These are phyloP conservation scores for Coelinius sp. DNA, from an alignment of 2,888 invertebrate genomes.

Conservation along the genomic window DNA sequence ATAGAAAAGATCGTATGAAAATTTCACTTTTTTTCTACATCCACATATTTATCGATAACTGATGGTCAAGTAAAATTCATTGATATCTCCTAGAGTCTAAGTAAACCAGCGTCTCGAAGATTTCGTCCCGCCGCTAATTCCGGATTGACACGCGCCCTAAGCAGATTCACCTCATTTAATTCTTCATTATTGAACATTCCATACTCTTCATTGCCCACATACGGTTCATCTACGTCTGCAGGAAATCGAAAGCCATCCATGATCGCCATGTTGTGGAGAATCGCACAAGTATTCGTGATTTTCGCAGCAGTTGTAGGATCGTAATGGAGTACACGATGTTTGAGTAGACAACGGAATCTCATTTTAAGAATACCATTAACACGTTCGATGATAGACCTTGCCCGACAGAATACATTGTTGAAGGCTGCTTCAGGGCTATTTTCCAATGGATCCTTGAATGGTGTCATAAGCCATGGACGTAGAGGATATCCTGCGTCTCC, in stretches of 20 bases:
- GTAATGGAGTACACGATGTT: conserved; percentile 31
- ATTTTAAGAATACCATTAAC: conserved; percentile 20
- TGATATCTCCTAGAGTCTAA: neutral
- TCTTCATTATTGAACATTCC: neutral
- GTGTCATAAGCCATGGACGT: conserved; percentile 30
- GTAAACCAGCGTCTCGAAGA: neutral
- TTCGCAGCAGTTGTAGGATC: neutral
- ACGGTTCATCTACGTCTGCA: neutral
- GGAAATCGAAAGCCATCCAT: neutral
- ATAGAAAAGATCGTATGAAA: too few relatives aligned
- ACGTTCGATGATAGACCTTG: conserved; percentile 23
- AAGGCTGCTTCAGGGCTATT: conserved; percentile 1
- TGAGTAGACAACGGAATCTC: conserved; percentile 23
- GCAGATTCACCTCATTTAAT: neutral
- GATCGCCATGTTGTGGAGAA: conserved; percentile 5
- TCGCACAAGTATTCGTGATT: neutral
- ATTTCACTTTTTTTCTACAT: too few relatives aligned
- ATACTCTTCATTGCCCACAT: neutral
- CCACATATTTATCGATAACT: too few relatives aligned
- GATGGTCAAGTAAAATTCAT: too few relatives aligned
- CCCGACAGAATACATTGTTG: neutral
- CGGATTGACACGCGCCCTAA: neutral
- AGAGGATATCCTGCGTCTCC: conserved; percentile 23
- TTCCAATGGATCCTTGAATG: neutral
- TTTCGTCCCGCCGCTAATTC: neutral